Conservation (phyloP, 2,888 invertebrate species). For the Troilus luridus region DNA sequence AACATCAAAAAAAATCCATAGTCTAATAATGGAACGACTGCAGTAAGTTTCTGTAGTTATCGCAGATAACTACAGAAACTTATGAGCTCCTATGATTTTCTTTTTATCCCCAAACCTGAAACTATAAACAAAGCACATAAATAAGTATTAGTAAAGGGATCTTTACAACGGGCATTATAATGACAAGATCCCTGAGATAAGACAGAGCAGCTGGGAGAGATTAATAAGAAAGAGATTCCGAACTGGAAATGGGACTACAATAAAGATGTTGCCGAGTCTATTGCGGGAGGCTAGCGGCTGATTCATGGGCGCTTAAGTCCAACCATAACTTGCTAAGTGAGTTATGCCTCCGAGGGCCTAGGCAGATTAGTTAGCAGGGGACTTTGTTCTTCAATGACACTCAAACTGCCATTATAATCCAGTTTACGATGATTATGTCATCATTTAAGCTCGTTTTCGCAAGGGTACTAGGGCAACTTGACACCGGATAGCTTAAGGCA, state of each 20-base stretch:
- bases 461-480: background rate
- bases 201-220: background rate
- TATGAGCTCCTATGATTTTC: too few relatives aligned
- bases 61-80: too few relatives aligned
- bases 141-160: background rate
- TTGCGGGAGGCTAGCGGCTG: background rate
- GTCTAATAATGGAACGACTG: too few relatives aligned
- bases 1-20: too few relatives aligned
- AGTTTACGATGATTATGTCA: slow-evolving; percentile 34
- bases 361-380: slow-evolving; percentile 20
- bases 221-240: background rate
- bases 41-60: too few relatives aligned
- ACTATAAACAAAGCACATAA: background rate
- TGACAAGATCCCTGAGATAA: background rate
- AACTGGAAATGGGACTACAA: background rate
- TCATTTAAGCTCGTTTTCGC: slow-evolving; percentile 4
- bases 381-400: slow-evolving; percentile 37
- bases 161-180: background rate
- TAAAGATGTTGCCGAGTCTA: slow-evolving; percentile 17
- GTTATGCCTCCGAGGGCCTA: slow-evolving; percentile 24
- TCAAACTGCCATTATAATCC: slow-evolving; percentile 37
- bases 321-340: slow-evolving; percentile 4
- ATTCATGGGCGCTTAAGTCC: slow-evolving; percentile 31
- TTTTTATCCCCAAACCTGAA: background rate
- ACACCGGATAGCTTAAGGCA: background rate